Evolutionary conservation across 2,797 vertebrate species (phyloP).

Genomic region (Enteromius argenteus): DNA sequence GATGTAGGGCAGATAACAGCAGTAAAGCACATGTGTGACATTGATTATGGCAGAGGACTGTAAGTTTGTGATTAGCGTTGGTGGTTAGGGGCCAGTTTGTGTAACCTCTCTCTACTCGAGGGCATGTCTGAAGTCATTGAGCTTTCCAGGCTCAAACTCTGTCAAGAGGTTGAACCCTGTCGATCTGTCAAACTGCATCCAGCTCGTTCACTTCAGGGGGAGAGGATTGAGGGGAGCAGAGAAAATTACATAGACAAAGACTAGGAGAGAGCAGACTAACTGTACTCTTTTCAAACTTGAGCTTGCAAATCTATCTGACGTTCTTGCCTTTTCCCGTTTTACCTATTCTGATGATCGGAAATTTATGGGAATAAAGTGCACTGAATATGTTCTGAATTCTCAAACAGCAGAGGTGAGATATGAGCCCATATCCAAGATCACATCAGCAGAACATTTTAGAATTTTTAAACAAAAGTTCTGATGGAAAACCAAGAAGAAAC

Average conservation of each 20-base stretch:
- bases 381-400: constrained; percentile 35
- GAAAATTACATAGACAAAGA: constrained; percentile 41
- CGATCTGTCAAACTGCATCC: constrained; percentile 74
- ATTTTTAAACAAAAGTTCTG: neutral
- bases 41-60: constrained; percentile 67
- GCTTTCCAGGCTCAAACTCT: constrained; percentile 74
- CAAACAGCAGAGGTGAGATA: neutral
- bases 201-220: constrained; percentile 56
- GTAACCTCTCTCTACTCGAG: constrained; percentile 75
- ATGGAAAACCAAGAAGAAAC: neutral
- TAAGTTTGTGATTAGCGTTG: constrained; percentile 78
- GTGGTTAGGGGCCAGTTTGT: constrained; percentile 57
- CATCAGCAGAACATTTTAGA: neutral
- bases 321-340: constrained; percentile 37
- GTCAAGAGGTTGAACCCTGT: constrained; percentile 72
- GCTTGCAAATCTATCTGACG: constrained; percentile 36
- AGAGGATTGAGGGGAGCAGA: constrained; percentile 20
- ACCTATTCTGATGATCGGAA: constrained; percentile 9
- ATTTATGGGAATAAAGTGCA: constrained; percentile 5
- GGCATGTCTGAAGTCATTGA: constrained; percentile 78
- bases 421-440: neutral
- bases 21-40: constrained; percentile 54
- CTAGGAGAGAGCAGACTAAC: constrained; percentile 20
- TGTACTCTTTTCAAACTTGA: constrained; percentile 25
- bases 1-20: constrained; percentile 73